phyloP scores from a whole-genome alignment of 2,888 invertebrate species.

The Arctia plantaginis region DNA sequence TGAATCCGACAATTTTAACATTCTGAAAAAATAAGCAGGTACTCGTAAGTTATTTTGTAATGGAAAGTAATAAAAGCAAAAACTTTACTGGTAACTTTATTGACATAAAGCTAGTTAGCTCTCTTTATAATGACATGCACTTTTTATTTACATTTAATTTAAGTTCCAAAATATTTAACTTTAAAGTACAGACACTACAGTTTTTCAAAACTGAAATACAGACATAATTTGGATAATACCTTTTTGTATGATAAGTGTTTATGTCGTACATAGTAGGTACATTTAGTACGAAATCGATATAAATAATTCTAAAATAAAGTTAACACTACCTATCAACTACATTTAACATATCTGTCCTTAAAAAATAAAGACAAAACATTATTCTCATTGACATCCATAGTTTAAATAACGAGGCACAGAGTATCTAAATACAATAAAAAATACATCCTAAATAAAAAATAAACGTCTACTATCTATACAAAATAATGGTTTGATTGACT shows the following conservation, averaged over 20 bases:
- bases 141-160: constrained; percentile 10
- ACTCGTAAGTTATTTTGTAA: background rate
- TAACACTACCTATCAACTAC: constrained; percentile 17
- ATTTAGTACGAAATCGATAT: constrained; percentile 24
- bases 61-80: constrained; percentile 19
- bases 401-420: constrained; percentile 54
- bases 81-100: constrained; percentile 44
- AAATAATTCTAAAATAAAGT: constrained; percentile 38
- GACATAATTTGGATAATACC: background rate
- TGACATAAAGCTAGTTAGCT: constrained; percentile 36
- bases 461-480: constrained; percentile 33
- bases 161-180: background rate
- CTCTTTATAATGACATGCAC: constrained; percentile 29
- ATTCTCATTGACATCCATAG: constrained; percentile 31
- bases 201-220: background rate
- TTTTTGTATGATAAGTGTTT: background rate
- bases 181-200: background rate
- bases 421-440: constrained; percentile 37
- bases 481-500: constrained; percentile 36
- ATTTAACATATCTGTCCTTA: constrained; percentile 26
- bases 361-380: constrained; percentile 27
- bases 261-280: background rate
- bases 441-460: constrained; percentile 37
- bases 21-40: background rate
- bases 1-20: background rate